A percentile compares a stretch with the other conserved stretches of the same genome.
Evolutionary conservation across 2,113 vertebrate genomes (phyloP).

Genomic region (Urocynchramus pylzowi): DNA sequence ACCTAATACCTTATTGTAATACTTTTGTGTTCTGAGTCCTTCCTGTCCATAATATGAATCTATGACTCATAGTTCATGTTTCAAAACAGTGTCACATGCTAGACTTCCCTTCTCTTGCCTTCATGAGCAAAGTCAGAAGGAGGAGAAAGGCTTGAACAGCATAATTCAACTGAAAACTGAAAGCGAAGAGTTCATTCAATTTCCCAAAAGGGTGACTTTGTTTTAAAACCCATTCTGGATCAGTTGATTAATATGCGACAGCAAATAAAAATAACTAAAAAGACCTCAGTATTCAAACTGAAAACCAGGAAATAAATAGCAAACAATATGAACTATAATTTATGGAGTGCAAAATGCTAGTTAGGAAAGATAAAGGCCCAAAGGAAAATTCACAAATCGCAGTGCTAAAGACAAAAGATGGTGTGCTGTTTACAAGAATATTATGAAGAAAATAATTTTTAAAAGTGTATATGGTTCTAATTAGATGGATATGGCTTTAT

Average conservation of each 20-base stretch:
- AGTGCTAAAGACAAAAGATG: background rate
- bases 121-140: background rate
- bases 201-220: background rate
- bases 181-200: background rate
- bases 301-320: slow-evolving; percentile 21
- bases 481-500: background rate
- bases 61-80: slow-evolving; percentile 45
- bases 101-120: slow-evolving; percentile 47
- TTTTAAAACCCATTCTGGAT: background rate
- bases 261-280: background rate
- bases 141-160: background rate
- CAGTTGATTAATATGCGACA: background rate
- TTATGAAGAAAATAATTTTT: background rate
- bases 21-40: background rate
- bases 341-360: background rate
- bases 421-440: background rate
- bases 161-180: slow-evolving; percentile 21
- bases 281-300: background rate
- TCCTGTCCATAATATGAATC: background rate
- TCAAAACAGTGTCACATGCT: slow-evolving; percentile 54
- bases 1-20: background rate
- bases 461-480: background rate
- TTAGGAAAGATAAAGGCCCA: background rate
- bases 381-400: background rate
- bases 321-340: background rate